phyloP scores from a whole-genome alignment of 2,888 invertebrate genomes.

The Eupithecia abbreviata region DNA sequence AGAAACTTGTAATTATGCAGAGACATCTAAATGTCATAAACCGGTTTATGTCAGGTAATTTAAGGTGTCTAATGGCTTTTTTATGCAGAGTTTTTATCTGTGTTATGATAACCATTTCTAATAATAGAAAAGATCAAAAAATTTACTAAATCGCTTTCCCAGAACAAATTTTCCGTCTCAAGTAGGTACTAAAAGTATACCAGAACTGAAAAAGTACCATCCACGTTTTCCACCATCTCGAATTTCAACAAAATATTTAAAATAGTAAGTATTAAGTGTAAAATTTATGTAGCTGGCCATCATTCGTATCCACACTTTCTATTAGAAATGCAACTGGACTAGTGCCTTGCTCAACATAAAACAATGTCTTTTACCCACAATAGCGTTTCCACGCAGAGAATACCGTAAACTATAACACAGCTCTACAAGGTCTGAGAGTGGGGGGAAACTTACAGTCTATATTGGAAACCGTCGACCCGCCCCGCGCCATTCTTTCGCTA shows the following conservation, averaged over 20 bases:
- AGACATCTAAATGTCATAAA: slow-evolving; percentile 25
- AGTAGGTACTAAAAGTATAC: background rate
- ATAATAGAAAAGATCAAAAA: background rate
- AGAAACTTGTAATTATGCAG: slow-evolving; percentile 17
- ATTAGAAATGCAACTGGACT: background rate
- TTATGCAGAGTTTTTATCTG: background rate
- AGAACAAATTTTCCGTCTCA: background rate
- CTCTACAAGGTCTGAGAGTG: slow-evolving; percentile 50
- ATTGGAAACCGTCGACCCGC: slow-evolving; percentile 58
- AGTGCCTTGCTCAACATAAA: background rate
- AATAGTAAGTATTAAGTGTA: background rate
- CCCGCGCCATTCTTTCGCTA: slow-evolving; percentile 62
- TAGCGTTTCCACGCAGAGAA: slow-evolving; percentile 44
- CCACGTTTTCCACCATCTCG: background rate
- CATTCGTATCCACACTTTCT: background rate
- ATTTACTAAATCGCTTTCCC: background rate
- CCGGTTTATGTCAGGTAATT: slow-evolving; percentile 20
- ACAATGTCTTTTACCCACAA: slow-evolving; percentile 31
- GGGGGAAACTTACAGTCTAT: slow-evolving; percentile 67
- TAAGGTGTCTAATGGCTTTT: slow-evolving; percentile 19
- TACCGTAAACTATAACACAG: slow-evolving; percentile 39
- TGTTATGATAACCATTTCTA: background rate
- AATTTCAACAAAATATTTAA: background rate
- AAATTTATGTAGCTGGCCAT: background rate
- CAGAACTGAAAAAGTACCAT: background rate